A percentile compares a stretch with the other conserved stretches of the same genome.
phyloP scores from a whole-genome alignment of 2,797 vertebrate species.

The Tenualosa thibaudeaui region DNA sequence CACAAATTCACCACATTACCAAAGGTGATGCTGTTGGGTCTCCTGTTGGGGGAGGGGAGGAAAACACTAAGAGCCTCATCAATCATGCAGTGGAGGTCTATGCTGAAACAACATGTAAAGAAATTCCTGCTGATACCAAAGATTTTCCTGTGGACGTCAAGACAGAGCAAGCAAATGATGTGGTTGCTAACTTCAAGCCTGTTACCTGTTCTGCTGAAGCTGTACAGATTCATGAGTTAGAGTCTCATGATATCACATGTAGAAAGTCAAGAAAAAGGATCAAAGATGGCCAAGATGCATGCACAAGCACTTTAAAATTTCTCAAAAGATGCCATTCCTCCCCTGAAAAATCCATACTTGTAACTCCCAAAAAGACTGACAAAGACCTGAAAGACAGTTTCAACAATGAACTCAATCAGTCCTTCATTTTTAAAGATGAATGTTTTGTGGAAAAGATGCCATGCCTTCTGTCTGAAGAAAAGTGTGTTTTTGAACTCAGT shows the following conservation, averaged over 20 bases:
- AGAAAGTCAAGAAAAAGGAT: slow-evolving; percentile 72
- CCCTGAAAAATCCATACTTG: not conserved
- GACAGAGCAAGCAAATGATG: slow-evolving; percentile 48
- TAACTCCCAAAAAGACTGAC: not conserved
- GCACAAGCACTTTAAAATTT: slow-evolving; percentile 65
- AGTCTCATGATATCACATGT: slow-evolving; percentile 53
- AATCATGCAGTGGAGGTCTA: not conserved
- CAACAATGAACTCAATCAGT: not conserved
- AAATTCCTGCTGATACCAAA: not conserved
- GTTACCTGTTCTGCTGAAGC: slow-evolving; percentile 14
- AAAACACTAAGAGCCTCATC: not conserved
- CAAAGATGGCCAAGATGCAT: slow-evolving; percentile 61
- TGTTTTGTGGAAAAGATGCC: not conserved
- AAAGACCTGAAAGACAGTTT: not conserved
- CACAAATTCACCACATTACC: not conserved
- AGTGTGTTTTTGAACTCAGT: not conserved
- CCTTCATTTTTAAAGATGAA: not conserved
- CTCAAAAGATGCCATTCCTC: slow-evolving; percentile 61
- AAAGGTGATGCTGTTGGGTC: not conserved
- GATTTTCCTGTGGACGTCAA: not conserved
- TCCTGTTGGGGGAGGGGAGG: not conserved
- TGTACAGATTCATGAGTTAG: slow-evolving; percentile 38
- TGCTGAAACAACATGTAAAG: not conserved
- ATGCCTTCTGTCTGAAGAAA: not conserved
- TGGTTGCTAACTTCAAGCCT: slow-evolving; percentile 62